Conservation (phyloP, 2,888 invertebrate genomes). For the Melieria omissa region DNA sequence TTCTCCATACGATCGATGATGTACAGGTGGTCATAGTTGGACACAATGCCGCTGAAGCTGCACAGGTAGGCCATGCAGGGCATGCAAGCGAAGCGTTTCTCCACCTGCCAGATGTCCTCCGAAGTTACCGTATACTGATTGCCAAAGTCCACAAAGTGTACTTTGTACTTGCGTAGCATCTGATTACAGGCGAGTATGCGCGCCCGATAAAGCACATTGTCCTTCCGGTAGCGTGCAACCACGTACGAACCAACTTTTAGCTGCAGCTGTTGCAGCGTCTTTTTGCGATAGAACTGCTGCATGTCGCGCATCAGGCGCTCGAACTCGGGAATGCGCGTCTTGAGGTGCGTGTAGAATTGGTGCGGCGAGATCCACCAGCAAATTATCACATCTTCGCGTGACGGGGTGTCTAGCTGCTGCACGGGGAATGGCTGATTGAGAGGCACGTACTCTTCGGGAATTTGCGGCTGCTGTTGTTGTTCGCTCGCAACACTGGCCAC, state of each 20-base stretch:
- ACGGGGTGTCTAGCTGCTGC: slow-evolving; percentile 68
- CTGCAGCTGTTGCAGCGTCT: slow-evolving; percentile 54
- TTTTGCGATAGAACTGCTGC: slow-evolving; percentile 74
- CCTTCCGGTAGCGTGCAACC: slow-evolving; percentile 77
- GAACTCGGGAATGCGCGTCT: slow-evolving; percentile 70
- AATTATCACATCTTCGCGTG: slow-evolving; percentile 72
- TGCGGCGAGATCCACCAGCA: slow-evolving; percentile 82
- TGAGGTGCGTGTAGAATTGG: slow-evolving; percentile 75
- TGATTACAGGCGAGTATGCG: slow-evolving; percentile 71
- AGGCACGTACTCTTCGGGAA: slow-evolving; percentile 64
- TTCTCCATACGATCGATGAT: slow-evolving; percentile 64
- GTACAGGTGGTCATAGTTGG: slow-evolving; percentile 68
- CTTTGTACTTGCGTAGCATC: slow-evolving; percentile 72
- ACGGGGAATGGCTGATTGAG: slow-evolving; percentile 68
- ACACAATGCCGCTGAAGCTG: slow-evolving; percentile 72
- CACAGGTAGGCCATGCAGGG: slow-evolving; percentile 80
- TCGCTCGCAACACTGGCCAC: slow-evolving; percentile 35
- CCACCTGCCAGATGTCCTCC: slow-evolving; percentile 77
- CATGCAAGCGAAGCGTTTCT: slow-evolving; percentile 73
- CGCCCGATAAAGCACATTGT: slow-evolving; percentile 78
- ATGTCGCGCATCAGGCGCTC: slow-evolving; percentile 78
- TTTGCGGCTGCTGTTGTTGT: slow-evolving; percentile 19
- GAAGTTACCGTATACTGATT: slow-evolving; percentile 75
- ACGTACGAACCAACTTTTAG: slow-evolving; percentile 74
- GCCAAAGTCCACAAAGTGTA: slow-evolving; percentile 82